Base-by-base conservation (phyloP, 2,888 invertebrate genomes). In the Erpobdella octoculata region DNA sequence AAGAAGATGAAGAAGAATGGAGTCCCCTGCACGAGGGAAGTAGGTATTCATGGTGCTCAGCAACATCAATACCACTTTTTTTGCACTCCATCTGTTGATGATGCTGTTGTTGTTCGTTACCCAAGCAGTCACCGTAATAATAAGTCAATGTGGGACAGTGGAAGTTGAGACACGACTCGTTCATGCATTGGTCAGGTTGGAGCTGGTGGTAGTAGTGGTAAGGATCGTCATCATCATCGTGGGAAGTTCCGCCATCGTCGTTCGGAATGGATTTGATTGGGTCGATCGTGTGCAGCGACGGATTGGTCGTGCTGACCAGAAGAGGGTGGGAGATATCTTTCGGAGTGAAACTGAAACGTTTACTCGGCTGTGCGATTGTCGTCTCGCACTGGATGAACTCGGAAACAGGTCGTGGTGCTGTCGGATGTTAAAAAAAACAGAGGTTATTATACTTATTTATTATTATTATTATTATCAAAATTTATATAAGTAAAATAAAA, bases 281-380 rank as follows among this genome's bases (percentile, higher is more conserved):
- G 12, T 46, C 33, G 21, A 69, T 25, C 15, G 48, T 33, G n/a
- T 53, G n/a, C 6, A 71, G 67, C 9, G 53, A 28, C 0, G 53
- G 4, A 33, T 72, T 72, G 18, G 72, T 72, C 36, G 69, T 62
- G 62, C 70, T 70, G 35, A 70, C 58, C 15, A 70, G 48, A 5
- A 59, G 61, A 2, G 72, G 72, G 35, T 61, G n/a, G 25, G 72
- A 70, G n/a, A 72, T 72, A 37, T 72, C 70, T 33, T 70, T 48
- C 8, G 72, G 70, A 6, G 69, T 58, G 12, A 62, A 72, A 53
- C 65, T 72, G 53, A 65, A n/a, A 12, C 48, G 37, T 66, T 62
- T 62, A 35, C 28, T 62, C 35, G 62, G 62, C 62, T 62, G 31
- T 6, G 31, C 35, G 9, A 35, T 6, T 5, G 12, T 35, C n/a